These are phyloP conservation scores for Agapornis roseicollis DNA, from an alignment of 2,113 vertebrate species.

Conservation along the genomic window DNA sequence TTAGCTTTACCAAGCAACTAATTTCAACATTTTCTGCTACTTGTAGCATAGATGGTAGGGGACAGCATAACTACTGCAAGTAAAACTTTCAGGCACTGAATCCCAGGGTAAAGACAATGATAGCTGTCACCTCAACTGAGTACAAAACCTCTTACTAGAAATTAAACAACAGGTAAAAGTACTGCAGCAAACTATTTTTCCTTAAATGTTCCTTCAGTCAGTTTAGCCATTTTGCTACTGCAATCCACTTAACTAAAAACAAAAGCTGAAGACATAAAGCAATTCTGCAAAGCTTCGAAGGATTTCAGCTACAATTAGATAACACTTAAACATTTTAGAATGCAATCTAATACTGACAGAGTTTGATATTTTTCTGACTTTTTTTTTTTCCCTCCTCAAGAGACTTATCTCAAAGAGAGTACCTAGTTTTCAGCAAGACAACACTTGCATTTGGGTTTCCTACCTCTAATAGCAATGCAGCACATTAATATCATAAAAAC, in stretches of 20 bases:
- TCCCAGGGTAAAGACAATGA: neutral
- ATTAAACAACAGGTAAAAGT: neutral
- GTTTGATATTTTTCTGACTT: neutral
- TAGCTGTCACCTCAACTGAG: neutral
- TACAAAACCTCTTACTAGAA: neutral
- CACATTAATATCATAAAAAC: neutral
- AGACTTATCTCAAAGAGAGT: neutral
- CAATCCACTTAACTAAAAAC: neutral
- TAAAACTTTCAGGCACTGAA: neutral
- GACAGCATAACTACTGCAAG: fast-evolving
- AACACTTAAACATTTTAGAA: neutral
- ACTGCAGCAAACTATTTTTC: neutral
- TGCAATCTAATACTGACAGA: neutral
- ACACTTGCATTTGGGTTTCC: neutral
- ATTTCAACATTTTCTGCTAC: neutral
- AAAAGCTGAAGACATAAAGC: neutral
- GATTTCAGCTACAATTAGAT: neutral
- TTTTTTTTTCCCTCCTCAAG: neutral
- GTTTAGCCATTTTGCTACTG: neutral
- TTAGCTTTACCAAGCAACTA: neutral
- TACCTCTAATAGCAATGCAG: neutral
- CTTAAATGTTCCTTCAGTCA: neutral
- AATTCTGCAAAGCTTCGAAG: neutral
- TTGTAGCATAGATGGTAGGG: neutral
- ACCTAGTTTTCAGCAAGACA: neutral